Evolutionary conservation across 2,113 vertebrate species (phyloP).

Genomic region (Meriones unguiculatus): DNA sequence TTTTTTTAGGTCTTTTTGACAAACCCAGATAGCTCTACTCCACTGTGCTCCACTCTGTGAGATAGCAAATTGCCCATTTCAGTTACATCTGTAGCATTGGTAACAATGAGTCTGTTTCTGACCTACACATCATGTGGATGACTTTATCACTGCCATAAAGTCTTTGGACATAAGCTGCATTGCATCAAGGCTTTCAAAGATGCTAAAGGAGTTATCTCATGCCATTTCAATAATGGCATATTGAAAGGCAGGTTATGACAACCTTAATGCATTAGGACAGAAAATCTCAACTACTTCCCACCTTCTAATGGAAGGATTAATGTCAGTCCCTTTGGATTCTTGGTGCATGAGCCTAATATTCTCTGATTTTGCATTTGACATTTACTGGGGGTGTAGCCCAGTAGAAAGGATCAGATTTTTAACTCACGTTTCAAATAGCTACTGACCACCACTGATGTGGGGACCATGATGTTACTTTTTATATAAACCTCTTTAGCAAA

Average conservation of each 20-base stretch:
- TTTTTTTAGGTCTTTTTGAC: conserved; percentile 20
- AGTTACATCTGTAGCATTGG: not conserved
- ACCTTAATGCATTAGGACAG: not conserved
- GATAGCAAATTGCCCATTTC: not conserved
- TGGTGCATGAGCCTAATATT: not conserved
- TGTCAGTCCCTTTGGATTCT: not conserved
- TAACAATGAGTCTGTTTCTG: conserved; percentile 38
- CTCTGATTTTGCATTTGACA: conserved; percentile 28
- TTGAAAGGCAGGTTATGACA: conserved; percentile 45
- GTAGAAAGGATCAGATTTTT: not conserved
- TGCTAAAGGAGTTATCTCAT: conserved; percentile 45
- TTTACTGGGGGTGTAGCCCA: not conserved
- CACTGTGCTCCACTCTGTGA: not conserved
- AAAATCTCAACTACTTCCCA: not conserved
- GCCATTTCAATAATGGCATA: conserved; percentile 65
- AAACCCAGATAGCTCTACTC: not conserved
- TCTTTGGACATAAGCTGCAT: not conserved
- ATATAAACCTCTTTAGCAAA: not conserved
- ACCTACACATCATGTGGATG: not conserved
- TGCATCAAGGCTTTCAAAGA: conserved; percentile 43
- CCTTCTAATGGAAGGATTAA: conserved; percentile 43
- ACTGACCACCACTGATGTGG: not conserved
- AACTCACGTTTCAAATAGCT: conserved; percentile 19
- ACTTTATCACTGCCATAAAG: conserved; percentile 11
- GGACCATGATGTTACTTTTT: not conserved